Conservation (phyloP, 2,797 vertebrate species). For the Pagetopsis macropterus region DNA sequence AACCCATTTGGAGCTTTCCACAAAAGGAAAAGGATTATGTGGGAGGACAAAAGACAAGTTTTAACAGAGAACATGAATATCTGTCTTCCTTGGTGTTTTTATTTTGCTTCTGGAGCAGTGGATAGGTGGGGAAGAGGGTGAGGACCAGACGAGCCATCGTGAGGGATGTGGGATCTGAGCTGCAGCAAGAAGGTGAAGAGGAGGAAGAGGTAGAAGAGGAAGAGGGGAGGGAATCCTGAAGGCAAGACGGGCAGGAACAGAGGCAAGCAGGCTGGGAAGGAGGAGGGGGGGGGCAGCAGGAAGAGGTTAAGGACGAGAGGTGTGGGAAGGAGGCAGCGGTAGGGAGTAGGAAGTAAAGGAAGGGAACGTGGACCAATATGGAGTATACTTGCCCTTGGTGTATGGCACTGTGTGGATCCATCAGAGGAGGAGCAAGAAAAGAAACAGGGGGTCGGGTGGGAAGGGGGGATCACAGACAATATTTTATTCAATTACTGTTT, state of each 20-base stretch:
- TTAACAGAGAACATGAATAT: constrained; percentile 71
- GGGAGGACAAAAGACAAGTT: constrained; percentile 63
- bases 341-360: constrained; percentile 76
- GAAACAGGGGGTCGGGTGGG: constrained; percentile 93
- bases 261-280: constrained; percentile 83
- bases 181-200: constrained; percentile 80
- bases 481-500: constrained; percentile 99
- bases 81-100: constrained; percentile 52
- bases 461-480: constrained; percentile 99
- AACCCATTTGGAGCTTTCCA: constrained; percentile 58
- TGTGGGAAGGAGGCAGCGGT: constrained; percentile 76
- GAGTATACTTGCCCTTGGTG: constrained; percentile 99
- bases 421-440: constrained; percentile 99
- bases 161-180: constrained; percentile 87
- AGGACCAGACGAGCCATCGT: constrained; percentile 78
- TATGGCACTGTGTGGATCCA: constrained; percentile 98
- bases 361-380: constrained; percentile 97
- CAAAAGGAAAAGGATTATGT: constrained; percentile 58
- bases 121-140: constrained; percentile 54
- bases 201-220: constrained; percentile 50
- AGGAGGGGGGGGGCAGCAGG: constrained; percentile 72
- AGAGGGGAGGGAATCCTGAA: constrained; percentile 63
- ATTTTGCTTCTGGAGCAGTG: constrained; percentile 59
- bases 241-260: constrained; percentile 79
- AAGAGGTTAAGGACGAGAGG: constrained; percentile 80